These are phyloP conservation scores for Dusona sp. DNA, from an alignment of 2,888 invertebrate genomes.

Conservation along the genomic window DNA sequence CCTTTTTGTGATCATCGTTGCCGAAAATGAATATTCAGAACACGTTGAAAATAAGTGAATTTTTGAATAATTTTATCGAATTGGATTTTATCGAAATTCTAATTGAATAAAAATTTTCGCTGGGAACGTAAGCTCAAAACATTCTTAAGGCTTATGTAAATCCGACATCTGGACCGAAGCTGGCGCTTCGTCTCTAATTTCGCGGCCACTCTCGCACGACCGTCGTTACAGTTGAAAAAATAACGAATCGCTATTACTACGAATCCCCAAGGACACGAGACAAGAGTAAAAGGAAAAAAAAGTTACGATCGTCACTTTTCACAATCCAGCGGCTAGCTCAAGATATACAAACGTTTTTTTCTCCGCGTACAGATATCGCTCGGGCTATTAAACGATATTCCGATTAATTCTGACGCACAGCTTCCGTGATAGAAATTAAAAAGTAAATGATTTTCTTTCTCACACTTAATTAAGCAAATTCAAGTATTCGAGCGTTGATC, in stretches of 20 bases:
- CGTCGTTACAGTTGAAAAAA: slow-evolving; percentile 48
- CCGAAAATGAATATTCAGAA: background rate
- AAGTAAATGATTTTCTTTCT: background rate
- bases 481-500: too few species aligned
- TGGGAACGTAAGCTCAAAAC: background rate
- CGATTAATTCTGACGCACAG: slow-evolving; percentile 19
- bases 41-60: too few species aligned
- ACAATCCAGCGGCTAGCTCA: background rate
- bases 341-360: slow-evolving; percentile 1
- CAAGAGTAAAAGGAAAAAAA: slow-evolving; percentile 45
- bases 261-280: slow-evolving; percentile 62
- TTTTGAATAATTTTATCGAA: too few species aligned
- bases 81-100: background rate
- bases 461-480: slow-evolving; percentile 6
- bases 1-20: too few species aligned
- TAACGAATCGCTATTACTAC: slow-evolving; percentile 57
- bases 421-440: background rate
- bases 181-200: slow-evolving; percentile 63
- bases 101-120: background rate
- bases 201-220: slow-evolving; percentile 71
- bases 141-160: slow-evolving; percentile 49
- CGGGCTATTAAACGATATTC: slow-evolving; percentile 6
- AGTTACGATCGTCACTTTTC: background rate
- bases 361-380: slow-evolving; percentile 5
- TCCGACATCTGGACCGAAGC: slow-evolving; percentile 70